Percentiles rank a stretch among this genome's conserved stretches.
Conservation (phyloP, 1,140 invertebrate species). For the Stratiolaelaps scimitus region DNA sequence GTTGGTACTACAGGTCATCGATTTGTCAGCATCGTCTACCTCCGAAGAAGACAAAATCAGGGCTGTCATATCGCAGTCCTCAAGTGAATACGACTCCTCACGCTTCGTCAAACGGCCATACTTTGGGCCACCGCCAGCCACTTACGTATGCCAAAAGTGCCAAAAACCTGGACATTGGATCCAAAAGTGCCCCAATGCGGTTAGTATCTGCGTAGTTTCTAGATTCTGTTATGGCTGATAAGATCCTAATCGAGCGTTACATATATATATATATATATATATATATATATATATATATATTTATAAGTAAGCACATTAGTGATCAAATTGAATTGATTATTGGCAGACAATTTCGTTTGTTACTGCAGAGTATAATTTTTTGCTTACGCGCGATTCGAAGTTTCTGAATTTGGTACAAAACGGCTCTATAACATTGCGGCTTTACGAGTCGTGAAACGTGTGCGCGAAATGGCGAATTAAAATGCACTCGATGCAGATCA, state of each 20-base stretch:
- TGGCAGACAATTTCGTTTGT: background rate
- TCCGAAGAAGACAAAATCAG: constrained; percentile 93
- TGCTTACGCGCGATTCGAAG: no score
- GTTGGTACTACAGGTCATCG: constrained; percentile 45
- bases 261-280: no score
- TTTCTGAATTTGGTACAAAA: no score
- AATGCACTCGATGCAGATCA: no score
- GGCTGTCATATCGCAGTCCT: constrained; percentile 91
- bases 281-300: constrained; percentile 29
- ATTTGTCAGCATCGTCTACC: constrained; percentile 74
- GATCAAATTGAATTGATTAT: constrained; percentile 12
- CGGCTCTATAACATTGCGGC: no score
- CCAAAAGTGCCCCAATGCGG: constrained; percentile 66
- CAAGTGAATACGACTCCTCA: constrained; percentile 86
- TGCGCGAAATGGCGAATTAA: no score
- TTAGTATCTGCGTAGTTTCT: constrained; percentile 40
- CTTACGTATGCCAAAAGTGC: constrained; percentile 84
- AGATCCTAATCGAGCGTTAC: background rate
- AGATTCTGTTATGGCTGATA: constrained; percentile 8
- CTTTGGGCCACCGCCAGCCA: constrained; percentile 64
- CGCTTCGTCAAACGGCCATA: constrained; percentile 55
- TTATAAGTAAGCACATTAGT: background rate
- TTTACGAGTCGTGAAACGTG: no score
- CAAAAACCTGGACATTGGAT: constrained; percentile 88
- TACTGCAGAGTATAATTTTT: no score